Conservation (phyloP, 2,113 vertebrate species). For the Sinocyclocheilus grahami region DNA sequence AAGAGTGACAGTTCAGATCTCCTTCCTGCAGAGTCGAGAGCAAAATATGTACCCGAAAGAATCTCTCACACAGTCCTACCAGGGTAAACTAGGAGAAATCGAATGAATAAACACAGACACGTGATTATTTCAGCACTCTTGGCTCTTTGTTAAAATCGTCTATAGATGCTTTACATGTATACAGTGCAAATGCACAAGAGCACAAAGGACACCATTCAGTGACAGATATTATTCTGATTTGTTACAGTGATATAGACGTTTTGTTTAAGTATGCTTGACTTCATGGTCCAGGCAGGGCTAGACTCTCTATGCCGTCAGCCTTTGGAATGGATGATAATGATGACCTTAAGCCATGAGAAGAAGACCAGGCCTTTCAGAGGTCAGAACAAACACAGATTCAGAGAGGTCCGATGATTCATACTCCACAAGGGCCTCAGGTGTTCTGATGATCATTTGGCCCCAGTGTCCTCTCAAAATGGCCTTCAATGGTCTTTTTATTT, state of each 20-base stretch:
- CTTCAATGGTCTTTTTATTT: background rate
- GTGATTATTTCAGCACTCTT: slow-evolving; percentile 40
- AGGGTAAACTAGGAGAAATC: background rate
- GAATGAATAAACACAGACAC: background rate
- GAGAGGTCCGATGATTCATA: slow-evolving; percentile 47
- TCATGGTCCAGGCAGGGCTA: slow-evolving; percentile 53
- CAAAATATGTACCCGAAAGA: slow-evolving; percentile 4
- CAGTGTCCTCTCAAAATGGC: slow-evolving; percentile 7
- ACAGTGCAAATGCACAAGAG: slow-evolving; percentile 74
- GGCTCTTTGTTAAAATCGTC: slow-evolving; percentile 53
- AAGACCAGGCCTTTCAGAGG: slow-evolving; percentile 55
- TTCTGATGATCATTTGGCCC: slow-evolving; percentile 25
- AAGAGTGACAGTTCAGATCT: slow-evolving; percentile 1
- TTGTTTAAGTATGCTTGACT: slow-evolving; percentile 50
- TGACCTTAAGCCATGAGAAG: slow-evolving; percentile 59
- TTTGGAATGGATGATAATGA: slow-evolving; percentile 52
- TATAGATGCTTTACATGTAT: slow-evolving; percentile 49
- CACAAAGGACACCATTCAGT: slow-evolving; percentile 71
- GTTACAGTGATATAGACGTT: slow-evolving; percentile 71
- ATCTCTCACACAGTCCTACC: background rate
- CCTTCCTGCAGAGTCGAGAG: background rate
- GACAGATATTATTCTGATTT: slow-evolving; percentile 64
- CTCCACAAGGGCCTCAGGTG: slow-evolving; percentile 50
- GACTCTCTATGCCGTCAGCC: slow-evolving; percentile 45
- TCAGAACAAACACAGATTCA: slow-evolving; percentile 58